Percentiles rank a stretch among this genome's conserved stretches.
Conservation (phyloP, 2,797 vertebrate genomes). For the Silurus aristotelis region DNA sequence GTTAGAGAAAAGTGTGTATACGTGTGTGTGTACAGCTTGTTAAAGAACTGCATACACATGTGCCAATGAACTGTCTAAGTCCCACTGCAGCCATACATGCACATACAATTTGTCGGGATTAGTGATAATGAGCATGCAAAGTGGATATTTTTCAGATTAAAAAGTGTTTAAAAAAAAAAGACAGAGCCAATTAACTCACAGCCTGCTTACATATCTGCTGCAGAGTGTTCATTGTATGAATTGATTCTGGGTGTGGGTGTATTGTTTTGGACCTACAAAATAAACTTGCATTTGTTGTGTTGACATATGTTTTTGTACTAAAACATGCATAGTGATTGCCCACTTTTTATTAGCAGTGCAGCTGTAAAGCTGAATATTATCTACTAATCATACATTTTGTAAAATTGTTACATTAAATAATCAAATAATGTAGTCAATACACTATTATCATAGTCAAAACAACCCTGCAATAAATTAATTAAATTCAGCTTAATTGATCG, state of each 20-base stretch:
- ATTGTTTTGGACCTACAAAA: neutral
- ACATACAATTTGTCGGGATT: conserved; percentile 44
- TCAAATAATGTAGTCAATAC: too few relatives aligned
- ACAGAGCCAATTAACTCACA: conserved; percentile 48
- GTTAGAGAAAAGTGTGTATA: conserved; percentile 62
- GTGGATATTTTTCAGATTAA: conserved; percentile 54
- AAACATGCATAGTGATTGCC: neutral
- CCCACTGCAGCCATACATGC: conserved; percentile 56
- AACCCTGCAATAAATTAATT: too few relatives aligned
- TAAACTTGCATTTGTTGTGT: neutral
- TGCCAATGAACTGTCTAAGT: conserved; percentile 75
- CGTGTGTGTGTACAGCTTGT: conserved; percentile 66
- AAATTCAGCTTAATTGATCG: too few relatives aligned
- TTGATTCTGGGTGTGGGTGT: neutral
- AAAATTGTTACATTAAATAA: too few relatives aligned
- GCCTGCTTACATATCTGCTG: conserved; percentile 33
- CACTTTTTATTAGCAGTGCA: neutral
- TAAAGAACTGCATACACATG: conserved; percentile 70
- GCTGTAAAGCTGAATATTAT: conserved; percentile 29
- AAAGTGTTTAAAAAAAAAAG: conserved; percentile 42
- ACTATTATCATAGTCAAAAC: too few relatives aligned
- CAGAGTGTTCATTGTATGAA: conserved; percentile 24
- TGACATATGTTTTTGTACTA: neutral
- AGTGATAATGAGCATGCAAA: conserved; percentile 49
- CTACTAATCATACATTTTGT: neutral